Conservation (phyloP, 2,797 vertebrate species). For the Myoxocephalus aenaeus region DNA sequence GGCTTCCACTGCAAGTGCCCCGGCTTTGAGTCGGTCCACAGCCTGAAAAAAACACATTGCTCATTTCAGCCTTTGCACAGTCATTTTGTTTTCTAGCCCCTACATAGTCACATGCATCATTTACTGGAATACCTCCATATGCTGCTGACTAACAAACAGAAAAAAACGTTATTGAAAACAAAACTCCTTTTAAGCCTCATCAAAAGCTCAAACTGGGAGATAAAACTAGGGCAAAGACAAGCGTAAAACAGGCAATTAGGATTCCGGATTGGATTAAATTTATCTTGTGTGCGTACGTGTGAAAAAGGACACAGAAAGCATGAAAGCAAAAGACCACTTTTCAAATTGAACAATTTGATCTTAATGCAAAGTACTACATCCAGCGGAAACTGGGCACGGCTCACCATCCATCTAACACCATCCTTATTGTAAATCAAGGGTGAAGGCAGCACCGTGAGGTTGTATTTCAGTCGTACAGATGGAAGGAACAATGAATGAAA, state of each 20-base stretch:
- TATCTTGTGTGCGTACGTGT: background rate
- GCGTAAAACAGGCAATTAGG: background rate
- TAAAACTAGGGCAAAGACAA: background rate
- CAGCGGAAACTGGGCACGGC: background rate
- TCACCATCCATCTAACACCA: background rate
- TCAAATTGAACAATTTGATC: background rate
- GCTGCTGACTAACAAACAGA: background rate
- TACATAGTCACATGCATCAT: constrained; percentile 1
- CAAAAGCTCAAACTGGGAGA: background rate
- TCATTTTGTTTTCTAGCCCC: background rate
- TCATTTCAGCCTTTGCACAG: background rate
- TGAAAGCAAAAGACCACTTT: constrained; percentile 1
- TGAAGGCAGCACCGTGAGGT: background rate
- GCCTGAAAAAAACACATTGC: constrained; percentile 82
- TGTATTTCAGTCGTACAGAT: constrained; percentile 11
- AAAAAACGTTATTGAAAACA: background rate
- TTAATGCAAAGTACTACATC: background rate
- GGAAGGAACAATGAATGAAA: constrained; percentile 36
- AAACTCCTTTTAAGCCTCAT: background rate
- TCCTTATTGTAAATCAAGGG: constrained; percentile 9
- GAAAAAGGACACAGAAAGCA: background rate
- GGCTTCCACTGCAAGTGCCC: constrained; percentile 94
- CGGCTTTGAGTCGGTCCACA: constrained; percentile 95
- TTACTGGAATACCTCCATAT: background rate
- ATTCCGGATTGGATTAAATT: constrained; percentile 1